Base-by-base conservation (phyloP, 64 coral and sea anemone genomes). In the Anthopleura sola region DNA sequence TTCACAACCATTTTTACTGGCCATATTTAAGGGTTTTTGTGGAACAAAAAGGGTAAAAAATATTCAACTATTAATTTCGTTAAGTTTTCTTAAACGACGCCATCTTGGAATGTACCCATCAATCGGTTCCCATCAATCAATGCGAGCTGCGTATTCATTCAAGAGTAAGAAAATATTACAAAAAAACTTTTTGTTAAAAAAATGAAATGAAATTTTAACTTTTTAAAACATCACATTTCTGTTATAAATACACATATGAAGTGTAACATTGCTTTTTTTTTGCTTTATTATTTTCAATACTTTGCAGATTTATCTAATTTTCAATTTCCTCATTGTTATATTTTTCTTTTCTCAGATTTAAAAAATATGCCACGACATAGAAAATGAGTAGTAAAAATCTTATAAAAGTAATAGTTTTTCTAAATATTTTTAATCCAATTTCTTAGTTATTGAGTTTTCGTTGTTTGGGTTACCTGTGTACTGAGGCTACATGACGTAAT, bases 1-100 rank as follows among this genome's bases (percentile, higher is more conserved):
- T 9, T 85, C 68, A 90, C 88, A 87, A 34, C 20, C 24, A 57
- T 78, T 34, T 24, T 49, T 56, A 13, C 46, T 32, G n/a, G 80
- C 80, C 80, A 83, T 83, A 23, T 31, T 83, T 28, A 26, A 66
- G 60, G 60, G 60, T 64, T 64, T 4, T 10, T 21, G 24, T 5
- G 60, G 0, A 26, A 24, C 8, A 5, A 23, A 56, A 56, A 56
- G 20, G 24, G 24, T 23, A 66, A 24, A 23, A 66, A 26, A 9
- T 66, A 1, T 66, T 66, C 10, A 8, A 23, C 23, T 26, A 29
- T 11, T 8, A 66, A 26, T 23, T n/a, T 28, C n/a, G 1, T 23
- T 20, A 10, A 3, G 24, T 26, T 6, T 44, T 44, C 40, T 44
- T 0, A 44, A n/a, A 44, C 40, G 60, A 26, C 21, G 60, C 60